These are phyloP conservation scores for Lophius piscatorius DNA, from an alignment of 2,113 vertebrate species.

Conservation along the genomic window DNA sequence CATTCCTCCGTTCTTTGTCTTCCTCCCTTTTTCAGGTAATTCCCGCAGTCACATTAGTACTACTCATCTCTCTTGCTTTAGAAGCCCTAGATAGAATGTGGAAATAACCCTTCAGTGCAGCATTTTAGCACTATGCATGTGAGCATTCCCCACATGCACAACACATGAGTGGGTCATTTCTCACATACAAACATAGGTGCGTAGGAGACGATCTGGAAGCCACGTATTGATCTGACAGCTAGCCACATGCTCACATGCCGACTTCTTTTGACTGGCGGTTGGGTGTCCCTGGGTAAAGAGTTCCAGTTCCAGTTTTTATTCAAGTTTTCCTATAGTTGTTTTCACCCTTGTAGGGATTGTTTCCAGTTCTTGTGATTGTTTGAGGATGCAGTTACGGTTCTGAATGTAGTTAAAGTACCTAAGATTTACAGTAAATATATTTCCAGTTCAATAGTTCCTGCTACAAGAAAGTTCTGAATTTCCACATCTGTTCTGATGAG, in stretches of 20 bases:
- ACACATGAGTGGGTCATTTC: slow-evolving; percentile 19
- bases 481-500: too few relatives aligned
- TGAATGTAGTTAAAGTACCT: too few relatives aligned
- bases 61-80: slow-evolving; percentile 61
- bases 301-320: neutral
- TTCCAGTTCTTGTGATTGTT: too few relatives aligned
- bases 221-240: slow-evolving; percentile 57
- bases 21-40: slow-evolving; percentile 59
- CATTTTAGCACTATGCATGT: slow-evolving; percentile 29
- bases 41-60: slow-evolving; percentile 69
- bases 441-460: too few relatives aligned
- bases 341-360: too few relatives aligned
- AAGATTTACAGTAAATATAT: too few relatives aligned
- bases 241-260: slow-evolving; percentile 33
- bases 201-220: slow-evolving; percentile 36
- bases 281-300: too few relatives aligned
- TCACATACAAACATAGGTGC: slow-evolving; percentile 10
- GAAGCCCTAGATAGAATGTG: slow-evolving; percentile 67
- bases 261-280: neutral
- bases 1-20: slow-evolving; percentile 46
- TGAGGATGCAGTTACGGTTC: too few relatives aligned
- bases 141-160: slow-evolving; percentile 16
- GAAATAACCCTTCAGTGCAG: slow-evolving; percentile 66
- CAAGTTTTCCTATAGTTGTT: neutral
- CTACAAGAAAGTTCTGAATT: too few relatives aligned